Evolutionary conservation across 1,140 invertebrate species (phyloP).

Genomic region (Lanistes nyassanus): DNA sequence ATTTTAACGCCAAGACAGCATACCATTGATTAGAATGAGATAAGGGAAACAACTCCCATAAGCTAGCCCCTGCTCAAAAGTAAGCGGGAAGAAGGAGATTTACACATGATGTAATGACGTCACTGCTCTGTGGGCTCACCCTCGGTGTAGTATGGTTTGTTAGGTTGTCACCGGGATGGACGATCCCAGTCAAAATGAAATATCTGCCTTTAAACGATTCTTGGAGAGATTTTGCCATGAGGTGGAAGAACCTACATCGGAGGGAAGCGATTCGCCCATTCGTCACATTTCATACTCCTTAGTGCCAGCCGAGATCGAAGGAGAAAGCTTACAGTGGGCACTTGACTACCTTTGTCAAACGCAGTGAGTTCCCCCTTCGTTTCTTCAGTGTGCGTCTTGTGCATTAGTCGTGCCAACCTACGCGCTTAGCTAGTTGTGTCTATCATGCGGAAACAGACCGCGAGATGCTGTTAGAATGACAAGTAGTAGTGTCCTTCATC

Average conservation of each 20-base stretch:
- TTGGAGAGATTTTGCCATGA: constrained; percentile 46
- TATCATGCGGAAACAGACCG: background rate
- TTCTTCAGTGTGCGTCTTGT: constrained; percentile 18
- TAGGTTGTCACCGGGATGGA: constrained; percentile 42
- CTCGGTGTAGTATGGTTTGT: constrained; percentile 36
- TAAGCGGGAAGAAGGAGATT: constrained; percentile 15
- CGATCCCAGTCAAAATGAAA: constrained; percentile 38
- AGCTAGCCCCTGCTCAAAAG: background rate
- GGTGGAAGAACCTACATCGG: constrained; percentile 29
- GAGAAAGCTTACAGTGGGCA: constrained; percentile 81
- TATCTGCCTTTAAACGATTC: constrained; percentile 44
- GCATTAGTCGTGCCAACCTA: background rate
- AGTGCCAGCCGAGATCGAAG: constrained; percentile 76
- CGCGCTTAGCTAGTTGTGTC: background rate
- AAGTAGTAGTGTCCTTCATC: background rate
- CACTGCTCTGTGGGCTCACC: constrained; percentile 39
- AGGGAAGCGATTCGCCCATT: constrained; percentile 78
- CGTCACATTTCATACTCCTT: constrained; percentile 77
- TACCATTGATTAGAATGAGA: too few species aligned
- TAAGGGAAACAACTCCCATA: too few species aligned
- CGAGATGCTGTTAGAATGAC: background rate
- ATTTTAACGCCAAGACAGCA: too few species aligned
- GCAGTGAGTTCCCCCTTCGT: constrained; percentile 68
- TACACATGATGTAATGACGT: constrained; percentile 30
- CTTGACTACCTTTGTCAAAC: constrained; percentile 81